These are phyloP conservation scores for Platysteira castanea DNA, from an alignment of 2,113 vertebrate species.

Conservation along the genomic window DNA sequence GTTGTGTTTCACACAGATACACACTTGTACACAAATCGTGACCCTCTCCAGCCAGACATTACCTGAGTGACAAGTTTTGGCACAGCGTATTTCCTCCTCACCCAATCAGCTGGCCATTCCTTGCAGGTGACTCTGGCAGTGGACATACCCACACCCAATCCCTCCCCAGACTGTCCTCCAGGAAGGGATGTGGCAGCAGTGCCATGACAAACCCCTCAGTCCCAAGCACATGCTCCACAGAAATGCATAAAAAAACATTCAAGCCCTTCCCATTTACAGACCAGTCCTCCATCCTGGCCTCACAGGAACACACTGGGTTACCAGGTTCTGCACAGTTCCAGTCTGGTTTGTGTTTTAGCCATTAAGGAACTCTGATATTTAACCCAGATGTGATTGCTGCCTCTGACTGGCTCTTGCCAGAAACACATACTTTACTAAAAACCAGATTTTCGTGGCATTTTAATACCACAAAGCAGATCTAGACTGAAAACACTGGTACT, in stretches of 20 bases:
- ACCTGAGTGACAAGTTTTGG: background rate
- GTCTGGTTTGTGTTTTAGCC: background rate
- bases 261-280: background rate
- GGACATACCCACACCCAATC: background rate
- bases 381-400: slow-evolving; percentile 33
- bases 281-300: background rate
- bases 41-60: background rate
- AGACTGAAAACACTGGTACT: background rate
- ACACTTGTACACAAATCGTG: too few relatives aligned
- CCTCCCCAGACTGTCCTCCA: background rate
- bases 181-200: background rate
- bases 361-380: background rate
- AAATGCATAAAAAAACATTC: background rate
- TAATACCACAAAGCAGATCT: background rate
- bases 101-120: background rate
- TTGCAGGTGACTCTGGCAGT: background rate
- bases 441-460: background rate
- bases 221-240: background rate
- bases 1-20: background rate
- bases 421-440: slow-evolving; percentile 11
- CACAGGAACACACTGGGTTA: background rate
- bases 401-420: slow-evolving; percentile 14
- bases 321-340: slow-evolving; percentile 8
- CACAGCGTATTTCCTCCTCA: background rate
- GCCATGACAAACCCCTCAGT: background rate